Conservation (phyloP, 2,797 vertebrate species). For the Cephalopachus bancanus region DNA sequence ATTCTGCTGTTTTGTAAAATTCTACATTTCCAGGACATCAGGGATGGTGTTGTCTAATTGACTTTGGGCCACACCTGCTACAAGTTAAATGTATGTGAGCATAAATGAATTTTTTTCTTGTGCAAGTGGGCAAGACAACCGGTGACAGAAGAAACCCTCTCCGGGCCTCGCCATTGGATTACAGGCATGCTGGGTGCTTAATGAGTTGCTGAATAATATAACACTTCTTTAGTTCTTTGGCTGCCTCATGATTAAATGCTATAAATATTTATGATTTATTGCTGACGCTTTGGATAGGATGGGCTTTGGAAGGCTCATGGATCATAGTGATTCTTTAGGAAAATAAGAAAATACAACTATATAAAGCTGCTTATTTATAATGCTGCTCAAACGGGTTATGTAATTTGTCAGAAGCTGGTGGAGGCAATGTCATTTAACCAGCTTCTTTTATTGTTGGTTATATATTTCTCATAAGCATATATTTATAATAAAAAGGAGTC, state of each 20-base stretch:
- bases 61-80: constrained; percentile 50
- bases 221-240: constrained; percentile 71
- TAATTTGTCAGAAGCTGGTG: constrained; percentile 48
- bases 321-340: constrained; percentile 77
- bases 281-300: constrained; percentile 78
- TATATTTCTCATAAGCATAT: constrained; percentile 45
- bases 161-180: constrained; percentile 22
- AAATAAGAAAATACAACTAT: constrained; percentile 84
- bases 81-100: background rate
- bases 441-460: constrained; percentile 53
- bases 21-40: constrained; percentile 44
- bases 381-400: background rate
- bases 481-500: background rate
- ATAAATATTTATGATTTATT: constrained; percentile 88
- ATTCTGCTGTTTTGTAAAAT: constrained; percentile 44
- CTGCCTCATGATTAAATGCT: constrained; percentile 85
- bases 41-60: constrained; percentile 54
- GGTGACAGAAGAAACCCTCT: background rate
- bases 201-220: constrained; percentile 76
- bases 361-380: constrained; percentile 74
- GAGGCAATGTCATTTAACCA: background rate
- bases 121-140: background rate
- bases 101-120: background rate
- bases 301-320: constrained; percentile 80
- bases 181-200: constrained; percentile 67